These are phyloP conservation scores for Botia almorhae DNA, from an alignment of 2,797 vertebrate genomes.

Conservation along the genomic window DNA sequence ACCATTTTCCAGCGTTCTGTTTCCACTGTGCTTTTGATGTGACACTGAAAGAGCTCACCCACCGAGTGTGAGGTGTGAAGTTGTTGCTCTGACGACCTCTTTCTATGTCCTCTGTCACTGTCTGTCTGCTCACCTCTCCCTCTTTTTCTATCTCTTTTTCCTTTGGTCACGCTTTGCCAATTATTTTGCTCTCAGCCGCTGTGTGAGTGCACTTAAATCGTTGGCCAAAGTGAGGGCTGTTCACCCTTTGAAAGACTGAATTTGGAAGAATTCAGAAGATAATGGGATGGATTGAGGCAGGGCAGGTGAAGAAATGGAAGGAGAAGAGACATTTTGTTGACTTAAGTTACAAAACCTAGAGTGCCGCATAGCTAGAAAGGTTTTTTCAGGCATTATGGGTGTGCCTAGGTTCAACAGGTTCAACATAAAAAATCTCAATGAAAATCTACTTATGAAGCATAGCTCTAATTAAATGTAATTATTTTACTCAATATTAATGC, in stretches of 20 bases:
- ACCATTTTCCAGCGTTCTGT: conserved; percentile 11
- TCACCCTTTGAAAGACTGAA: conserved; percentile 24
- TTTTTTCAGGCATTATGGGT: background rate
- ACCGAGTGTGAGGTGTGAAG: conserved; percentile 24
- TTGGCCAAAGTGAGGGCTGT: conserved; percentile 6
- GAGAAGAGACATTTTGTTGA: conserved; percentile 26
- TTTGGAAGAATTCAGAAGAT: background rate
- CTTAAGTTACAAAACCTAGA: background rate
- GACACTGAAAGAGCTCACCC: conserved; percentile 40
- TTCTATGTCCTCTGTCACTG: conserved; percentile 30
- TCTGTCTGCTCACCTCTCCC: conserved; percentile 26
- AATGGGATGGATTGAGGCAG: conserved; percentile 30
- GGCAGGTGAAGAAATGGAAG: conserved; percentile 14
- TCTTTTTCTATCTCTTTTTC: background rate
- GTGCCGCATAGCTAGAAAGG: background rate
- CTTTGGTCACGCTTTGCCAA: background rate
- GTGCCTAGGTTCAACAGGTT: no score
- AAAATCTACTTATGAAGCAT: no score
- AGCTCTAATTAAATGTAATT: no score
- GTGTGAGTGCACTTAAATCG: conserved; percentile 40
- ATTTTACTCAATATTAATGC: no score
- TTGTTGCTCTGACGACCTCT: conserved; percentile 40
- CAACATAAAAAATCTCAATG: no score
- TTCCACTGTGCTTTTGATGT: conserved; percentile 45
- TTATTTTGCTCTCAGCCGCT: conserved; percentile 36